Evolutionary conservation across 2,797 vertebrate species (phyloP), one percentile per base, ranked within the genome.

Genomic region (Lepilemur septentrionalis): DNA sequence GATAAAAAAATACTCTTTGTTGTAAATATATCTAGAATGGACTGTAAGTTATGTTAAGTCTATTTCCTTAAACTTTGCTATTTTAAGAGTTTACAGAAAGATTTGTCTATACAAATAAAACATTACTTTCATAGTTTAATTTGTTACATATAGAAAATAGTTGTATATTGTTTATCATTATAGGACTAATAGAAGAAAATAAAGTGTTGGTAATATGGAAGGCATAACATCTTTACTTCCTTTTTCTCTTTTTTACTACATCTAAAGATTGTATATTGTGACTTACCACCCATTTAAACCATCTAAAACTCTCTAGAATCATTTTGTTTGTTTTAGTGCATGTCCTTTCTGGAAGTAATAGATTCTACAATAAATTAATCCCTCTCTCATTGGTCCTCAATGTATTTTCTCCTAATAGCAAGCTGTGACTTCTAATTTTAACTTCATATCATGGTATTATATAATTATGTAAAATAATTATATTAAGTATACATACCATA

Each of bases 381-480:
- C 41, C 22, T 89, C 14, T 89, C 70, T 25, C 1, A 17, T 73
- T 70, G 6, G 4, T 91, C 6, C 48, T 73, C 57, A 85, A 57
- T 46, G 85, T 83, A 14, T 15, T 48, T 78, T 35, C 70, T 87
- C n/a, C 5, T 78, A 81, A 50, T 12, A 72, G 46, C n/a, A 67
- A 78, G 10, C 1, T 61, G 0, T 70, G 38, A 32, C 11, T 78
- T 61, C 10, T 78, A 82, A 50, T 70, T 84, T 88, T 87, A 70
- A 38, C 46, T 76, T 83, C 28, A 70, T 81, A 18, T 90, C 69
- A 46, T 63, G 17, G 4, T 20, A 57, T 89, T 91, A 46, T 73
- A 48, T 72, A 84, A 92, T 92, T 78, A 82, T 43, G 43, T 87
- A 43, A 93, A 85, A 73, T 87, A 32, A 70, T 85, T 76, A 82